These are phyloP conservation scores for Conopomorpha cramerella DNA, from an alignment of 1,140 invertebrate genomes.

Conservation along the genomic window DNA sequence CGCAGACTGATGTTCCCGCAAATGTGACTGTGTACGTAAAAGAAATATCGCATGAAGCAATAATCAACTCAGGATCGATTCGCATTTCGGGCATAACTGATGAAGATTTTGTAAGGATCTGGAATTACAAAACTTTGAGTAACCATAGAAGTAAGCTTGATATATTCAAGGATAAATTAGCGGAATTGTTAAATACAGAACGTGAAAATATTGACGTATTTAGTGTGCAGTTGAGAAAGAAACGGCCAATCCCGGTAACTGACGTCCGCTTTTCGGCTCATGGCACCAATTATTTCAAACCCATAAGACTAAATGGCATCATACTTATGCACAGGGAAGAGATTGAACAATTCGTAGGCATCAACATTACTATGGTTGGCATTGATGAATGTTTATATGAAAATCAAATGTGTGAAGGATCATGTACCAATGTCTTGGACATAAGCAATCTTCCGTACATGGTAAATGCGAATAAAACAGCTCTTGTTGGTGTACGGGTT, in stretches of 20 bases:
- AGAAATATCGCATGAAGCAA: slow-evolving; percentile 93
- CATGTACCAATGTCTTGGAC: slow-evolving; percentile 90
- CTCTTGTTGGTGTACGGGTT: slow-evolving; percentile 89
- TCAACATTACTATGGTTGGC: slow-evolving; percentile 96
- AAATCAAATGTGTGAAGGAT: slow-evolving; percentile 93
- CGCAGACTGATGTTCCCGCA: slow-evolving; percentile 87
- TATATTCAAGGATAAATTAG: slow-evolving; percentile 84
- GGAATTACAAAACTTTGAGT: slow-evolving; percentile 87
- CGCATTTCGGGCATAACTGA: slow-evolving; percentile 92
- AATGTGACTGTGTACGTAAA: slow-evolving; percentile 93
- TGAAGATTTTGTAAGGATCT: slow-evolving; percentile 93
- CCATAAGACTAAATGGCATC: slow-evolving; percentile 91
- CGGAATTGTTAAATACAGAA: slow-evolving; percentile 81
- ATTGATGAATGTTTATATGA: slow-evolving; percentile 97
- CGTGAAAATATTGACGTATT: slow-evolving; percentile 94
- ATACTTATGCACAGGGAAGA: slow-evolving; percentile 92
- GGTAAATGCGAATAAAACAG: slow-evolving; percentile 96
- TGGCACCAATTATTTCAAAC: slow-evolving; percentile 94
- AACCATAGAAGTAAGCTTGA: slow-evolving; percentile 86
- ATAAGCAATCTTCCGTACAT: slow-evolving; percentile 90
- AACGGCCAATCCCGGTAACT: slow-evolving; percentile 86
- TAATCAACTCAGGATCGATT: slow-evolving; percentile 93
- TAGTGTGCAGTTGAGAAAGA: slow-evolving; percentile 85
- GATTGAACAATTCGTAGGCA: slow-evolving; percentile 91
- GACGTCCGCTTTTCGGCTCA: slow-evolving; percentile 94